Evolutionary conservation across 1,140 invertebrate genomes (phyloP), one percentile per base, ranked within the genome.

Genomic region (Drosophila kanapiae): DNA sequence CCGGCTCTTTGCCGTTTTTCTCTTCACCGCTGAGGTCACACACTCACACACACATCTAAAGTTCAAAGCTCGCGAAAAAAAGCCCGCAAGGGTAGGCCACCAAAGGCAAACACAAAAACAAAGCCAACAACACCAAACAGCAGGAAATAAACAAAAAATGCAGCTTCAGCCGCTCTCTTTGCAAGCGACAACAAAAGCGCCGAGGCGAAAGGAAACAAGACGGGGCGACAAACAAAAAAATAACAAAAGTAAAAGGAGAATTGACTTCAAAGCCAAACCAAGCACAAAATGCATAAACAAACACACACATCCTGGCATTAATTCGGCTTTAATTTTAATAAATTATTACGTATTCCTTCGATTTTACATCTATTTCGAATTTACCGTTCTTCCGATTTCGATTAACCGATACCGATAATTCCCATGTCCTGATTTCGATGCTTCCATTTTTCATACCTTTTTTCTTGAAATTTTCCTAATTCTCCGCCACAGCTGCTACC

Each of bases 11-110:
- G n/a, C 18, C 23, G 48, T 37, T 49, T 49, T 62, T 53, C 63
- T 70, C 48, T 69, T 68, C 27, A 23, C 43, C 61, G 57, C 48
- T 68, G 74, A 78, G 75, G 75, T 78, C 75, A 78, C 56, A 78
- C 42, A 53, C 59, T 54, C 68, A 62, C 71, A 43, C 11, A 23
- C 27, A 58, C 60, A 49, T 45, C 43, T 64, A 80, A 74, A 87
- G 79, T 86, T 87, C 75, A 87, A 86, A 86, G 82, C 82, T 82
- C 61, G 58, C 51, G 56, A 47, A 49, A 64, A 78, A 33, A 63
- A 69, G 56, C 64, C 45, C 79, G 54, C 58, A 77, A 58, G 67
- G 57, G 53, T 57, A 40, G 54, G 68, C 49, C 67, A 59, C 47
- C 38, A 54, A 59, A 63, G 42, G 63, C 35, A 35, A 68, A 68